These are phyloP conservation scores for Halichoerus grypus DNA, from an alignment of 2,113 vertebrate genomes.

Conservation along the genomic window DNA sequence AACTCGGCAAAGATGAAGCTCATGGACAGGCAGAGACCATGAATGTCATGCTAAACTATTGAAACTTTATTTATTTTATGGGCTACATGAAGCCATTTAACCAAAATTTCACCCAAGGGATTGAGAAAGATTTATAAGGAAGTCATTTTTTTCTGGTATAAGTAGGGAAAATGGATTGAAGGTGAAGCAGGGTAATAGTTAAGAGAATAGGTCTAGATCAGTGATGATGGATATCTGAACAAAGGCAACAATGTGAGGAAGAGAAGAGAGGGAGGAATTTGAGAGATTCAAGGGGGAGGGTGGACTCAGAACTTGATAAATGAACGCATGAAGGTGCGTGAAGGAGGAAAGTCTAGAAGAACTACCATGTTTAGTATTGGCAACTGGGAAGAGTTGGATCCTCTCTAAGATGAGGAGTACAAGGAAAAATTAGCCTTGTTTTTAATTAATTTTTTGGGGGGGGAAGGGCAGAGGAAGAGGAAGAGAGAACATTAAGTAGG, in stretches of 20 bases:
- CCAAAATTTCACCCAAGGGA: neutral
- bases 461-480: neutral
- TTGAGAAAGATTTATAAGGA: neutral
- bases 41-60: neutral
- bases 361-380: neutral
- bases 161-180: neutral
- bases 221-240: neutral
- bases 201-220: neutral
- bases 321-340: neutral
- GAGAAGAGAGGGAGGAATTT: neutral
- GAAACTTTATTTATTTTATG: neutral
- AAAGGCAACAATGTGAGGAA: neutral
- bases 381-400: neutral
- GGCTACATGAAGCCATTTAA: neutral
- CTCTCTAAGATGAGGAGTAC: neutral
- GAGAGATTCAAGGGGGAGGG: neutral
- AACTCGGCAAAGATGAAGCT: neutral
- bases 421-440: neutral
- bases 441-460: neutral
- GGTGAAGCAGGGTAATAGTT: neutral
- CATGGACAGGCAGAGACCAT: neutral
- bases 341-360: neutral
- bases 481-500: neutral
- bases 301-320: neutral
- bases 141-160: constrained; percentile 9